Evolutionary conservation across 2,113 vertebrate genomes (phyloP), one percentile per base, ranked within the genome.

Genomic region (Lophura nycthemera): DNA sequence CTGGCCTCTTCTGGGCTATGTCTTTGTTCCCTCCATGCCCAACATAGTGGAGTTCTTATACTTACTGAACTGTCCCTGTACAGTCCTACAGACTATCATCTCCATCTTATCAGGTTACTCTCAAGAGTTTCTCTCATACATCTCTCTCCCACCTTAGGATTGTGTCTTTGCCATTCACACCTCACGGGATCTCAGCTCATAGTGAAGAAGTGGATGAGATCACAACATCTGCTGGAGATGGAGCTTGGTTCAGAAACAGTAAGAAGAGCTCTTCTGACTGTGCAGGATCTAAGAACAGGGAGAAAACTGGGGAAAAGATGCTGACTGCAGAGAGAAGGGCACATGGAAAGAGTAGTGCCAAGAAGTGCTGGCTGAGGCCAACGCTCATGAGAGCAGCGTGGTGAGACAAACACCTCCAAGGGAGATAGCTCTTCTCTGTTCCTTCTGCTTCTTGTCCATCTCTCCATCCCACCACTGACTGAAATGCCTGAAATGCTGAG

Each of bases 271-370:
- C 2, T 57, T 48, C 34, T 42, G 48, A 48, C 30, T 1, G 1
- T 19, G 30, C 24, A 38, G 34, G 40, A 9, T 2, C 2, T 38
- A 32, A 12, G 12, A 6, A 38, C 0, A 0, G 22, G 50, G 22
- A 14, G 22, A n/a, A 73, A 85, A 43, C 14, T 34, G 2, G 6
- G 50, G 59, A 32, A 50, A 66, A 45, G 45, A 11, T 17, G 18
- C 2, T 60, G 12, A 61, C 60, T 67, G 19, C 22, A 73, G n/a
- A 54, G 30, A 11, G 24, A 61, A 47, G 60, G 40, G 32, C 67
- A 29, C 36, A 59, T n/a, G 17, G 36, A n/a, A 65, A 14, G 5
- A 65, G 27, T 1, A 1, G 43, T 38, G 29, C 27, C 45, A 47
- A 43, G 34, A 42, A 40, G 14, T 27, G 57, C 13, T 61, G 38